Percentiles rank a stretch among this genome's conserved stretches.
Conservation (phyloP, 2,888 invertebrate species). For the Cheilosia pagana region DNA sequence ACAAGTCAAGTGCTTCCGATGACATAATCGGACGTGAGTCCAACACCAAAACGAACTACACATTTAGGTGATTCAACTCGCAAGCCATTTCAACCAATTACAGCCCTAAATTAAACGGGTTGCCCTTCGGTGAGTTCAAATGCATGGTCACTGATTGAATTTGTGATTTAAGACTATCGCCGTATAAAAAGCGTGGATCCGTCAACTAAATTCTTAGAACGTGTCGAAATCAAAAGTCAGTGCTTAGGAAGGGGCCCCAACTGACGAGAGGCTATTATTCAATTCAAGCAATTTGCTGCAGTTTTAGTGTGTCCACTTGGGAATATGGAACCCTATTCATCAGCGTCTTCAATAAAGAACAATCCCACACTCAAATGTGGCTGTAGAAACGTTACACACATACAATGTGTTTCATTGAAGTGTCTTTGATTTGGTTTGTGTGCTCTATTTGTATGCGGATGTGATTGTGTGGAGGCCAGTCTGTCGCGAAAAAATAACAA, state of each 20-base stretch:
- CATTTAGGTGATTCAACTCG: background rate
- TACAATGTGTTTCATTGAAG: background rate
- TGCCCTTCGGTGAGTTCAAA: conserved; percentile 14
- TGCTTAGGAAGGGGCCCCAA: background rate
- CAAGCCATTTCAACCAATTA: background rate
- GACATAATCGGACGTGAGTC: background rate
- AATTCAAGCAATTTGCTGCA: conserved; percentile 48
- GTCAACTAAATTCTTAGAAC: background rate
- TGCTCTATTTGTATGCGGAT: conserved; percentile 11
- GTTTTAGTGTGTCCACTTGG: background rate
- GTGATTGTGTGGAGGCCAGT: background rate
- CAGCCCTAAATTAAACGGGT: background rate
- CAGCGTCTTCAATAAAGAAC: conserved; percentile 14
- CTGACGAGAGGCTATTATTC: conserved; percentile 46
- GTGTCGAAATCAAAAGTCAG: conserved; percentile 6
- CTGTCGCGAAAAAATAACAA: background rate
- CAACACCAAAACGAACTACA: background rate
- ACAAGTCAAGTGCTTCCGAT: background rate
- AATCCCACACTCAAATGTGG: conserved; percentile 7
- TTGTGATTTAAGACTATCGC: background rate
- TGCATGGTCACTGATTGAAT: conserved; percentile 8
- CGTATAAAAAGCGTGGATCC: background rate
- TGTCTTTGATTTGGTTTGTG: background rate
- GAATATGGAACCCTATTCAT: background rate
- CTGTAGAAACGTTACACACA: background rate